phyloP scores from a whole-genome alignment of 2,113 vertebrate species.

The Rhagologus leucostigma region DNA sequence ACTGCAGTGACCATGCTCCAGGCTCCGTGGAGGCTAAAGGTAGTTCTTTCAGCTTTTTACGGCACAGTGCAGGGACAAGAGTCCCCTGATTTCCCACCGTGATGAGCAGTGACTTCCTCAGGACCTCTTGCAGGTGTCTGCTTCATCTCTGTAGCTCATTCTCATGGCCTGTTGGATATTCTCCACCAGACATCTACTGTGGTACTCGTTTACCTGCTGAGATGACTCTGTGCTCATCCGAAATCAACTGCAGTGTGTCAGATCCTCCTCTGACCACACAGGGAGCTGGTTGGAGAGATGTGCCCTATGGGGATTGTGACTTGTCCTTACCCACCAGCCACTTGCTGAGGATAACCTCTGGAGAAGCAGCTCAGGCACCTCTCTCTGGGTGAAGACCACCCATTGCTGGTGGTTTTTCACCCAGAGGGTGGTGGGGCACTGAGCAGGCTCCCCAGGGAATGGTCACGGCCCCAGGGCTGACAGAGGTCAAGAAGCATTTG shows the following conservation, averaged over 20 bases:
- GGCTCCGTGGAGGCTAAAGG: fast-evolving
- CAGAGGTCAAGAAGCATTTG: not conserved
- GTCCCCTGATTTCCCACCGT: not conserved
- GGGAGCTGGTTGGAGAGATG: not conserved
- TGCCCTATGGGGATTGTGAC: not conserved
- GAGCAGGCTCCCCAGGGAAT: not conserved
- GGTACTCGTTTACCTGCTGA: not conserved
- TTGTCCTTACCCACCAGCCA: not conserved
- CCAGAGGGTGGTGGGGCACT: not conserved
- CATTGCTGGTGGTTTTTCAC: not conserved
- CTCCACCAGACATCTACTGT: not conserved
- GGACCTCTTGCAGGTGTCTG: not conserved
- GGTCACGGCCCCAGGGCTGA: not conserved
- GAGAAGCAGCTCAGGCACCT: not conserved
- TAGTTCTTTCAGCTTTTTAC: not conserved
- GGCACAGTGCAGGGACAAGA: not conserved
- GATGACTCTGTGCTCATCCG: not conserved
- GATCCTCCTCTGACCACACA: not conserved
- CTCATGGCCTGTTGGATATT: not conserved
- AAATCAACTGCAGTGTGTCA: not conserved
- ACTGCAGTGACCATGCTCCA: fast-evolving
- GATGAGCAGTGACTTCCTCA: not conserved
- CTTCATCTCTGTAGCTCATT: not conserved
- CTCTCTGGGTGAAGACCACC: not conserved
- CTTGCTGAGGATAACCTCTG: not conserved